Percentiles rank a stretch among this genome's conserved stretches.
These are phyloP conservation scores for Trichechus manatus DNA, from an alignment of 2,113 vertebrate genomes.

Conservation along the genomic window DNA sequence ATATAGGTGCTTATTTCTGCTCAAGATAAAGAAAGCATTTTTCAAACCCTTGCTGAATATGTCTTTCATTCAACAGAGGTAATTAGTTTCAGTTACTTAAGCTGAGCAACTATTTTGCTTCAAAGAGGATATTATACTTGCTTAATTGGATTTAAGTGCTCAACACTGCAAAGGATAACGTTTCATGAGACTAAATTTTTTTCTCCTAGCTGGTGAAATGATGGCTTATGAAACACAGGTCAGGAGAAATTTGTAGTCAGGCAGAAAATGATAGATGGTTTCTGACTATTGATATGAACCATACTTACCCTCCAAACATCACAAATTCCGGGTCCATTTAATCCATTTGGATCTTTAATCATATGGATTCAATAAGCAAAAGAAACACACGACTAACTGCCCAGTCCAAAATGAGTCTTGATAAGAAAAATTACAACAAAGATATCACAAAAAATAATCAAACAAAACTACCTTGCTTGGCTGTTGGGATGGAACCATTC, in stretches of 20 bases:
- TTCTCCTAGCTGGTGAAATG: slow-evolving; percentile 43
- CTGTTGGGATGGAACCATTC: background rate
- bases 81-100: slow-evolving; percentile 86
- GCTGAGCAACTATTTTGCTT: slow-evolving; percentile 83
- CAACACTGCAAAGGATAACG: slow-evolving; percentile 82
- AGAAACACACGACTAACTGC: slow-evolving; percentile 33
- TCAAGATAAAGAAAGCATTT: slow-evolving; percentile 73
- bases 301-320: slow-evolving; percentile 50
- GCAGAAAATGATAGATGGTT: slow-evolving; percentile 70
- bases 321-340: slow-evolving; percentile 53
- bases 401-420: background rate
- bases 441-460: slow-evolving; percentile 70
- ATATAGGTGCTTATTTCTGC: slow-evolving; percentile 69
- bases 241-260: slow-evolving; percentile 72
- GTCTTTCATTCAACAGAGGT: slow-evolving; percentile 81
- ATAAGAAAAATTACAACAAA: background rate
- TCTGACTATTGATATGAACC: slow-evolving; percentile 63
- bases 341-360: slow-evolving; percentile 65
- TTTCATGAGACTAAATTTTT: slow-evolving; percentile 73
- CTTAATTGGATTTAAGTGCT: slow-evolving; percentile 86
- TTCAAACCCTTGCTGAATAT: slow-evolving; percentile 74
- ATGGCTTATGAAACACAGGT: slow-evolving; percentile 61
- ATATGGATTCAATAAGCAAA: slow-evolving; percentile 60
- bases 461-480: slow-evolving; percentile 52
- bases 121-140: slow-evolving; percentile 86